Evolutionary conservation across 2,888 invertebrate species (phyloP).

Genomic region (Pterobdella sp.): DNA sequence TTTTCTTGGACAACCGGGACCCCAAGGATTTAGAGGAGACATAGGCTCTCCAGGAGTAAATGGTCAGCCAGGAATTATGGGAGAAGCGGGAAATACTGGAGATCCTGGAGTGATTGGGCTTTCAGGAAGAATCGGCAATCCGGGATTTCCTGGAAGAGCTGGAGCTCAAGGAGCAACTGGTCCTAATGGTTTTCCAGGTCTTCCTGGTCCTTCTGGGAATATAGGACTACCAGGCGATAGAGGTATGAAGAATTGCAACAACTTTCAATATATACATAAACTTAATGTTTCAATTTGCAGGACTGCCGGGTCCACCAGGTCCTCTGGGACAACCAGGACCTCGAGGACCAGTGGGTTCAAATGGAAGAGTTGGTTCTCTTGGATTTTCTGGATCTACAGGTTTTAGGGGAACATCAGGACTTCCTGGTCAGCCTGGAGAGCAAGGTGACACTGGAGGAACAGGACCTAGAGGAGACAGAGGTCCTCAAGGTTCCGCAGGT

Average conservation of each 20-base stretch:
- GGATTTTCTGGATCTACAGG: not conserved
- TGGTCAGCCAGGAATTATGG: constrained; percentile 14
- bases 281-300: not conserved
- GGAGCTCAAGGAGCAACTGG: constrained; percentile 29
- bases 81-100: constrained; percentile 31
- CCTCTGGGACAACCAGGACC: not conserved
- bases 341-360: not conserved
- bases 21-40: not conserved
- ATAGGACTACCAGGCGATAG: constrained; percentile 27
- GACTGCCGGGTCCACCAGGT: not conserved
- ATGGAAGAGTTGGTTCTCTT: not conserved
- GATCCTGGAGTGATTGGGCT: constrained; percentile 40
- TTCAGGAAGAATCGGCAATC: constrained; percentile 25
- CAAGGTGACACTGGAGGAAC: constrained; percentile 21
- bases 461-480: constrained; percentile 25
- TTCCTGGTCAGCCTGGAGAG: not conserved
- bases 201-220: constrained; percentile 29
- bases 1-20: not conserved
- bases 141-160: constrained; percentile 31
- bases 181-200: constrained; percentile 25
- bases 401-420: not conserved
- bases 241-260: not conserved
- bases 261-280: not conserved
- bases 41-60: not conserved
- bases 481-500: not conserved